Conservation (phyloP, 1,140 invertebrate species). For the Arctopsyche grandis region DNA sequence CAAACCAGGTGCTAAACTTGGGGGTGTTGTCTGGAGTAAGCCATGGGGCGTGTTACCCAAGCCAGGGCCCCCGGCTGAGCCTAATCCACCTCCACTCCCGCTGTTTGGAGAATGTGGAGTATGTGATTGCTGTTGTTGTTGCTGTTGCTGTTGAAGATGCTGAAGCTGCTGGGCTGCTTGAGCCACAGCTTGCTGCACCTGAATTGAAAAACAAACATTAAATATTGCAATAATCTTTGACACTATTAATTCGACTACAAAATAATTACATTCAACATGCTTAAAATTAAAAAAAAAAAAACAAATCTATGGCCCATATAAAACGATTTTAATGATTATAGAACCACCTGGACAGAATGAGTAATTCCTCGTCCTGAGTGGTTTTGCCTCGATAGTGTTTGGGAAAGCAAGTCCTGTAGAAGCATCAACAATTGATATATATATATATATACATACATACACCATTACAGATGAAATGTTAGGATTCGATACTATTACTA, state of each 20-base stretch:
- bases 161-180: constrained; percentile 86
- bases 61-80: constrained; percentile 53
- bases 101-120: constrained; percentile 58
- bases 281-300: neutral
- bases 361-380: constrained; percentile 43
- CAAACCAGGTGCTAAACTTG: constrained; percentile 58
- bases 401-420: constrained; percentile 40
- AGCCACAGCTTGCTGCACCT: constrained; percentile 77
- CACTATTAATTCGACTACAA: too few species aligned
- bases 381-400: constrained; percentile 33
- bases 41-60: constrained; percentile 56
- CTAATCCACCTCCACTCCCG: constrained; percentile 59
- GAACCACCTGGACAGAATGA: constrained; percentile 44
- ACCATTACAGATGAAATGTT: neutral
- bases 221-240: too few species aligned
- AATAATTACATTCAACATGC: neutral
- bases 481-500: neutral
- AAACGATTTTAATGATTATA: neutral
- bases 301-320: neutral
- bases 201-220: constrained; percentile 24
- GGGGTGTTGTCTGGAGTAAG: constrained; percentile 60
- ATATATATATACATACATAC: neutral
- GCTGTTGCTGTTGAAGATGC: constrained; percentile 81
- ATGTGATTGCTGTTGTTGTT: constrained; percentile 65
- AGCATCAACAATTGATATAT: neutral